These are phyloP conservation scores for Cirrhinus molitorella DNA, from an alignment of 2,797 vertebrate genomes.

Conservation along the genomic window DNA sequence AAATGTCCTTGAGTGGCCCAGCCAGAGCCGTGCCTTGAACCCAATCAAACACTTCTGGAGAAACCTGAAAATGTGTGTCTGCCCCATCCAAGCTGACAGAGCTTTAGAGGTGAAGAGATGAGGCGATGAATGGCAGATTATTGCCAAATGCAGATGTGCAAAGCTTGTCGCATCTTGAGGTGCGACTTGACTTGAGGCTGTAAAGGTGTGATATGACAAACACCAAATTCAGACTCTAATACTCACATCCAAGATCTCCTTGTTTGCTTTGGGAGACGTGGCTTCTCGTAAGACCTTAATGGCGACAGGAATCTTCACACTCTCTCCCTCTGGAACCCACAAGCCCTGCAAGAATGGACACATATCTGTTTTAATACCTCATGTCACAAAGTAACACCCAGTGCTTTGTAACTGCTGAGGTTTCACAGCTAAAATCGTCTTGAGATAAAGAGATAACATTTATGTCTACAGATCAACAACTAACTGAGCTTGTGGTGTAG, in stretches of 20 bases:
- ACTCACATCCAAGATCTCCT: constrained; percentile 97
- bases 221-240: constrained; percentile 38
- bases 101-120: too few species aligned
- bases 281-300: constrained; percentile 98
- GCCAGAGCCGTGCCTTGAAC: too few species aligned
- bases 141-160: too few species aligned
- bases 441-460: constrained; percentile 1
- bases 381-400: background rate
- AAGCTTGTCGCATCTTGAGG: too few species aligned
- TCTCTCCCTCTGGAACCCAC: constrained; percentile 99
- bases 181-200: too few species aligned
- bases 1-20: too few species aligned
- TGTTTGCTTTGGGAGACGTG: constrained; percentile 97
- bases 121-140: too few species aligned
- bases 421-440: background rate
- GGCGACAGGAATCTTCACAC: constrained; percentile 98
- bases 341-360: constrained; percentile 82
- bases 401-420: background rate
- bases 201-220: background rate
- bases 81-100: too few species aligned
- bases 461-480: constrained; percentile 1
- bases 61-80: too few species aligned
- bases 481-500: background rate
- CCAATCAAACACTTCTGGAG: too few species aligned
- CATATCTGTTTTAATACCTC: constrained; percentile 6